These are phyloP conservation scores for Hemistola chrysoprasaria DNA, from an alignment of 2,888 invertebrate species.

Conservation along the genomic window DNA sequence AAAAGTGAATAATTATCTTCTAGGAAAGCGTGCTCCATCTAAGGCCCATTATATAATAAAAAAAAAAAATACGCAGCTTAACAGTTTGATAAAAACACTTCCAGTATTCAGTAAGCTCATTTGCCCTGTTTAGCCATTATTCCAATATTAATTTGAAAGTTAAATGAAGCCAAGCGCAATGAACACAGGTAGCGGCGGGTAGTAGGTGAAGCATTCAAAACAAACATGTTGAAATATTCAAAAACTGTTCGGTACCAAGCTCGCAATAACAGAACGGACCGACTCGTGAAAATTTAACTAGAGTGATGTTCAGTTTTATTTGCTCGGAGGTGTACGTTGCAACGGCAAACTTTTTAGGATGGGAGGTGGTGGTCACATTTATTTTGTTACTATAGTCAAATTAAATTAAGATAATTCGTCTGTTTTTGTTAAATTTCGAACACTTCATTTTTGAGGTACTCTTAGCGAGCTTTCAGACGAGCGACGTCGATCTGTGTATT, in stretches of 20 bases:
- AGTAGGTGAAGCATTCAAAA: slow-evolving; percentile 27
- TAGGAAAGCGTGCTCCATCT: too few relatives aligned
- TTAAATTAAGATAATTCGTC: not conserved
- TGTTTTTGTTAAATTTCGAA: too few relatives aligned
- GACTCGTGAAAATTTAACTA: slow-evolving; percentile 67
- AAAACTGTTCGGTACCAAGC: slow-evolving; percentile 33
- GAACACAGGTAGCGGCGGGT: too few relatives aligned
- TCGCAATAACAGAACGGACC: slow-evolving; percentile 20
- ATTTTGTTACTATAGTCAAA: not conserved
- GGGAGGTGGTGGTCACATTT: not conserved
- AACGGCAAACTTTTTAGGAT: slow-evolving; percentile 18
- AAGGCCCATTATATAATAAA: too few relatives aligned
- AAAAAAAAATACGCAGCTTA: too few relatives aligned
- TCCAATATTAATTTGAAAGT: slow-evolving; percentile 4
- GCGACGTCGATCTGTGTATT: too few relatives aligned
- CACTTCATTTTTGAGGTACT: too few relatives aligned
- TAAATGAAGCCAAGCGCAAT: slow-evolving; percentile 22
- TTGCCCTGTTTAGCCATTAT: too few relatives aligned
- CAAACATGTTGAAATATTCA: slow-evolving; percentile 41
- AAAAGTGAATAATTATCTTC: too few relatives aligned
- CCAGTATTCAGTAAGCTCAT: too few relatives aligned
- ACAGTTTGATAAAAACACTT: too few relatives aligned
- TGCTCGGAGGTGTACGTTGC: slow-evolving; percentile 48
- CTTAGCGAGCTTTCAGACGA: too few relatives aligned
- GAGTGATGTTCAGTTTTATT: slow-evolving; percentile 56